Base-by-base conservation (phyloP, 2,888 invertebrate genomes). In the Serripes groenlandicus region DNA sequence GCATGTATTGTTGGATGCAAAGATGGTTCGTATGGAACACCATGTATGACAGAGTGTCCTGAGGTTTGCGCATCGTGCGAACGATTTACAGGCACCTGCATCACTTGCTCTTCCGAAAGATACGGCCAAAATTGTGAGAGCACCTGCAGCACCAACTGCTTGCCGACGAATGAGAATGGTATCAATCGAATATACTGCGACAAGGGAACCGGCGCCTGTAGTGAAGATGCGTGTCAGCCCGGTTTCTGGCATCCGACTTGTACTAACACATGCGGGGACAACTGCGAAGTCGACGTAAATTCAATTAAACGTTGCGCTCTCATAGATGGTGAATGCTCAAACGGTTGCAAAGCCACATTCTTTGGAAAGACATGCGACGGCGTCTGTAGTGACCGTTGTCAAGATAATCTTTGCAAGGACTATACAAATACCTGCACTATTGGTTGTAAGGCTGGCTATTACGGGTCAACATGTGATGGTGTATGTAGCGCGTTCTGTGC, bases 71-170 rank as follows among this genome's bases (percentile, higher is more conserved):
- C 56, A 4, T 75, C 75, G 1, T 83, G 83, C 34, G 83, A 66
- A 21, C 66, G 78, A 18, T 28, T 37, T 7, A 64, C 35, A n/a
- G 83, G 83, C 0, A 52, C 54, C 1, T 83, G 83, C 35, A 34
- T 78, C 30, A 76, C 75, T 3, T 85, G 85, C 35, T 42, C 58
- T 11, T 30, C 68, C 34, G 78, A 74, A 21, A 68, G 72, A 26
- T 80, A 78, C 74, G 85, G 85, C 3, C 18, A n/a, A 9, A 28
- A 35, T 3, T 85, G 85, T 34, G 35, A 74, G 5, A 37, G 66
- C 0, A 58, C 56, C 1, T 85, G 85, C 37, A 85, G 81, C 23
- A 35, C 70, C 2, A 85, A 85, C 54, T 85, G 85, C 34, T 52
- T 54, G 30, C 60, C 26, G 0, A 73, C 42, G 26, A 1, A 30